Conservation (phyloP, 2,888 invertebrate genomes). For the Ommatoiulus sabulosus region DNA sequence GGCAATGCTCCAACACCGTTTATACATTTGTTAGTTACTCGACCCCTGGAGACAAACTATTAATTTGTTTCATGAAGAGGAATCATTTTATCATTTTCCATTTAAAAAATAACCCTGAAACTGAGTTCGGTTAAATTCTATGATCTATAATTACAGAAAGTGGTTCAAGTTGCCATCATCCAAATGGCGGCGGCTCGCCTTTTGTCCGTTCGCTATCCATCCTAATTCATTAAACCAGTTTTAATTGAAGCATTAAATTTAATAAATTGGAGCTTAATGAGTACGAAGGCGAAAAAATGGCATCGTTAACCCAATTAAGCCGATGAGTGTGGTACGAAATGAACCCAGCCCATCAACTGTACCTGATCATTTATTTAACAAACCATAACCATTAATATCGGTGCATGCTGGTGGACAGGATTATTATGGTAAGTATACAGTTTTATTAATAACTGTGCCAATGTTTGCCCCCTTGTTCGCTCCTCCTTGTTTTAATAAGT, state of each 20-base stretch:
- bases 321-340: neutral
- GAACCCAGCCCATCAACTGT: conserved; percentile 4
- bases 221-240: neutral
- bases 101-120: no score
- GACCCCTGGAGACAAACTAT: no score
- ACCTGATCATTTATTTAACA: conserved; percentile 3
- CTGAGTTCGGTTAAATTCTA: no score
- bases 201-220: neutral
- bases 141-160: no score
- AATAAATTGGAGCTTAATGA: neutral
- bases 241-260: conserved; percentile 26
- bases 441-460: neutral
- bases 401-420: neutral
- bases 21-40: no score
- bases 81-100: no score
- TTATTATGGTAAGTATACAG: conserved; percentile 26
- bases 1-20: no score
- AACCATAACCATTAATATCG: conserved; percentile 30
- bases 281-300: neutral
- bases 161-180: no score
- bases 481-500: neutral
- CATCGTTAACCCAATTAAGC: neutral
- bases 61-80: no score
- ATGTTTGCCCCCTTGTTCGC: neutral
- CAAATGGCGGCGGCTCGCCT: no score